These are phyloP conservation scores for Choristoneura fumiferana DNA, from an alignment of 1,140 invertebrate species.

Conservation along the genomic window DNA sequence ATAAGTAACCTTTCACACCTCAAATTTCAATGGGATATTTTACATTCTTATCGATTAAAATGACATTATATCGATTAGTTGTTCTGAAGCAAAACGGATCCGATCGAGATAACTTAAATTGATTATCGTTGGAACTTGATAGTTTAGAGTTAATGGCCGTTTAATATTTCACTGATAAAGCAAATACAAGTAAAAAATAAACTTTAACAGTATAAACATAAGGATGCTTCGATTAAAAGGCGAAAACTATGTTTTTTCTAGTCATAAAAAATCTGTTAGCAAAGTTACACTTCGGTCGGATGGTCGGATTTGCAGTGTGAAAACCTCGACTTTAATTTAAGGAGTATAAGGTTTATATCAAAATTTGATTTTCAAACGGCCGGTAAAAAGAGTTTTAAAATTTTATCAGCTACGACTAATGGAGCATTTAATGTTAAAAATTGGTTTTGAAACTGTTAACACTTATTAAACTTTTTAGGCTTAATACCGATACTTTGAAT, in stretches of 20 bases:
- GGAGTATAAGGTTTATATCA: background rate
- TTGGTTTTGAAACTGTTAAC: conserved; percentile 8
- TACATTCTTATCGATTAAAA: no score
- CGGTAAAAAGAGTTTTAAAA: background rate
- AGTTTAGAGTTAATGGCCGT: background rate
- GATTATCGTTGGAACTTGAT: conserved; percentile 12
- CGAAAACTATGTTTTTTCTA: no score
- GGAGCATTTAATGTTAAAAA: conserved; percentile 4
- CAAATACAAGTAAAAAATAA: background rate
- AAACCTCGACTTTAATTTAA: background rate
- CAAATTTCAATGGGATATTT: no score
- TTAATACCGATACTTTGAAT: background rate
- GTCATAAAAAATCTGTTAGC: background rate
- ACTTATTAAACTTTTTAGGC: background rate
- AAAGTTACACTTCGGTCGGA: conserved; percentile 1
- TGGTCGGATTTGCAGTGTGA: background rate
- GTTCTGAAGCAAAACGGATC: background rate
- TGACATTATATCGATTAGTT: no score
- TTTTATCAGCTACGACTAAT: conserved; percentile 1
- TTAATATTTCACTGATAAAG: background rate
- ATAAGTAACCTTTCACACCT: background rate
- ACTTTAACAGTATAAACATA: background rate
- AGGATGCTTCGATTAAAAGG: no score
- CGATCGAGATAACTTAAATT: conserved; percentile 14
- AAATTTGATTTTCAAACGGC: no score